phyloP scores from a whole-genome alignment of 2,113 vertebrate genomes.

The Hyperopisus bebe region DNA sequence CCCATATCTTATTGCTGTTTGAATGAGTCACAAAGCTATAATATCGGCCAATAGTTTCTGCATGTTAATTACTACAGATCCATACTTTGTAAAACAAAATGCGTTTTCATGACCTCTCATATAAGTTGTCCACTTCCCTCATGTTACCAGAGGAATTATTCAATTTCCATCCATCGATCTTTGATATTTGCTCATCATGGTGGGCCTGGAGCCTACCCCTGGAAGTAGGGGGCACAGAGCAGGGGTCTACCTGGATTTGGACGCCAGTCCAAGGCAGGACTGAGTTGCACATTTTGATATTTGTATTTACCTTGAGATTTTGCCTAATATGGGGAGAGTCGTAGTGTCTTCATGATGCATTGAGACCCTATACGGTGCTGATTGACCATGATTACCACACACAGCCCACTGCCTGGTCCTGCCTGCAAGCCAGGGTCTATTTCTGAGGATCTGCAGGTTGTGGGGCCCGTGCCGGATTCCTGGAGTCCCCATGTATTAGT shows the following conservation, averaged over 20 bases:
- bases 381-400: background rate
- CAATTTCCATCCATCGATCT: background rate
- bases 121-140: background rate
- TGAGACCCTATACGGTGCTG: background rate
- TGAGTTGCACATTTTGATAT: background rate
- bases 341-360: background rate
- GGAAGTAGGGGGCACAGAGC: background rate
- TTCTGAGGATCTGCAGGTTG: conserved; percentile 16
- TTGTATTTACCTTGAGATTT: background rate
- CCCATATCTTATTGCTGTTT: background rate
- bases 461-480: conserved; percentile 38
- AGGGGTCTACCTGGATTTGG: background rate
- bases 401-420: background rate
- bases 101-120: background rate
- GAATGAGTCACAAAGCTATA: background rate
- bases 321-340: background rate
- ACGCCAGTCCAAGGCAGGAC: background rate
- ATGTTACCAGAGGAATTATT: background rate
- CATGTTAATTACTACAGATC: background rate
- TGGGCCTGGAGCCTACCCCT: background rate
- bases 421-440: conserved; percentile 44
- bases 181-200: background rate
- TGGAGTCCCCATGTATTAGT: conserved; percentile 51
- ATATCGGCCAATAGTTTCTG: background rate
- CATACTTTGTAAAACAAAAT: background rate